Conservation (phyloP, 2,888 invertebrate genomes). For the Temnothorax unifasciatus region DNA sequence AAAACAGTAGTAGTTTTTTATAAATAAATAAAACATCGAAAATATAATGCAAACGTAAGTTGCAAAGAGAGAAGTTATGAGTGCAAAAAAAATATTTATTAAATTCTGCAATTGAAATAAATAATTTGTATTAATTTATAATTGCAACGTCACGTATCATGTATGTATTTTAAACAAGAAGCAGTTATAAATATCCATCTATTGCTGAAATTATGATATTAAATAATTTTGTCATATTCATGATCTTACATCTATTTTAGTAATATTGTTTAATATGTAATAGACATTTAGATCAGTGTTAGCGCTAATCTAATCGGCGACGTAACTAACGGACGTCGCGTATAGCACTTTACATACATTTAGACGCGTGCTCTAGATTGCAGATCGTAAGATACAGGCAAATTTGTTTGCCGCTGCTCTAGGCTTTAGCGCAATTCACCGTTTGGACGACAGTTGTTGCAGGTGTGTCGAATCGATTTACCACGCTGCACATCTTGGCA, state of each 20-base stretch:
- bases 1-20: background rate
- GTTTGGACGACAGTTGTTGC: conserved; percentile 76
- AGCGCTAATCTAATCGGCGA: background rate
- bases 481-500: conserved; percentile 64
- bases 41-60: background rate
- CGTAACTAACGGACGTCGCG: background rate
- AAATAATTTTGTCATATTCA: background rate
- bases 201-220: conserved; percentile 8
- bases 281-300: background rate
- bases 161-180: conserved; percentile 6
- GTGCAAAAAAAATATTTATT: background rate
- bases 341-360: background rate
- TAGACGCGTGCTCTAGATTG: background rate
- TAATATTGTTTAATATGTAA: conserved; percentile 15
- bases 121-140: conserved; percentile 11
- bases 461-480: conserved; percentile 76
- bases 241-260: background rate
- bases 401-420: conserved; percentile 60
- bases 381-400: conserved; percentile 61
- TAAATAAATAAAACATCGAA: conserved; percentile 10
- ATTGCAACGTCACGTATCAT: background rate
- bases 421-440: conserved; percentile 69
- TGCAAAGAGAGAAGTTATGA: background rate
- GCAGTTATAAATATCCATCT: background rate
- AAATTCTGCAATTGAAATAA: background rate